Evolutionary conservation across 2,797 vertebrate species (phyloP), one percentile per base, ranked within the genome.

Genomic region (Lepilemur ruficaudatus): DNA sequence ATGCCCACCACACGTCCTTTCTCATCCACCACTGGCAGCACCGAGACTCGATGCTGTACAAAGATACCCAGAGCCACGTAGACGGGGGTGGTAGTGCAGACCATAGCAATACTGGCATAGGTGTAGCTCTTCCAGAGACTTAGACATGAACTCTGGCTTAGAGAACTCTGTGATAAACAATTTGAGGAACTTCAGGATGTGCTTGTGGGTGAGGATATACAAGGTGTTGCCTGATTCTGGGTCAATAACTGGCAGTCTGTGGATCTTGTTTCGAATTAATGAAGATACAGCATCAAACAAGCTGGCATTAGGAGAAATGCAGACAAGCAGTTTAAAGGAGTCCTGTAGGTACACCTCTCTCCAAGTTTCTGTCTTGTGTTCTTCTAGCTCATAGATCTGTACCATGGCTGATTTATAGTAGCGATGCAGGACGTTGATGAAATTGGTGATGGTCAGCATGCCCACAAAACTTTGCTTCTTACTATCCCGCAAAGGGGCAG

Each of bases 311-410:
- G 99, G 99, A 86, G 99, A 99, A 98, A 99, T 99, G 99, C 99
- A 99, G 96, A 99, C 99, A 93, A 99, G 98, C 0, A 99, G 99
- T 98, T 99, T 99, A 98, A 99, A 99, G 41, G 99, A 99, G 97
- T 99, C 99, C 95, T 99, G 99, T 46, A 99, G 99, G 87, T 99
- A 99, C 25, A 99, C 90, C 97, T 99, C 99, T 99, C 99, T 99
- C 99, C 99, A 99, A 0, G 99, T 99, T 98, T 99, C 99, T 85
- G 99, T 99, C 98, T 99, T 99, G 98, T 99, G 99, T 84, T 99
- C 99, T 96, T 99, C 99, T 97, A 99, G 98, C 96, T 99, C 99
- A 17, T 99, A 99, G 98, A 99, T 99, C 98, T 99, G 99, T 94
- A 99, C 99, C 99, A n/a, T n/a, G n/a, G n/a, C n/a, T n/a, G n/a